Base-by-base conservation (phyloP, 2,797 vertebrate genomes). In the Parambassis ranga region DNA sequence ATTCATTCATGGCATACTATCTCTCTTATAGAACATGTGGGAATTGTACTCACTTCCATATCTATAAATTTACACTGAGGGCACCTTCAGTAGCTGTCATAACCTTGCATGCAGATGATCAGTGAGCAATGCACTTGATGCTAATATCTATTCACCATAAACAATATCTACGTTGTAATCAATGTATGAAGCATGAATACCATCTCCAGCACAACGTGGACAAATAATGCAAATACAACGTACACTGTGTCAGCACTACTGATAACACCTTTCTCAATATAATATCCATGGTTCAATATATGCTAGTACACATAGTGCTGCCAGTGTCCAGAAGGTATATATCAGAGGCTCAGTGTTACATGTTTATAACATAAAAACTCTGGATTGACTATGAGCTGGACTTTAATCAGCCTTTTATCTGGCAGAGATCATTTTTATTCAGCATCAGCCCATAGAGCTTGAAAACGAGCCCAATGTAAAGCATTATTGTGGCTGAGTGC, bases 61-160 rank as follows among this genome's bases (percentile, higher is more conserved):
- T 77, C 86, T 65, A 81, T 83, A 83, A 75, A 87, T 85, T 67
- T 62, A 50, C 57, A 65, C 42, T 66, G 46, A 80, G 77, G 77
- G 82, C 80, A 86, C 80, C 79, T 85, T 87, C 75, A 78, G 56
- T 65, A 32, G 51, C 75, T 65, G 62, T 64, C 72, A 65, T 42
- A 62, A 56, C 19, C 44, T 32, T 2, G 11, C 59, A 43, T 65
- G 67, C 78, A 78, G 71, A 85, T 87, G 46, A 72, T 75, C 48
- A 56, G 60, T 13, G 30, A 51, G 52, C 56, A 10, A 20, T 52
- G 42, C 36, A 61, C 38, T 31, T 26, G 24, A 50, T 78, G 65
- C 68, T 79, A 80, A 82, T 74, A 65, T 75, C 46, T 70, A 36
- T 26, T 81, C 48, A 30, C 44, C 26, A 42, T 73, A 75, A 84